These are phyloP conservation scores for Pomacea maculata DNA, from an alignment of 1,140 invertebrate species.

Conservation along the genomic window DNA sequence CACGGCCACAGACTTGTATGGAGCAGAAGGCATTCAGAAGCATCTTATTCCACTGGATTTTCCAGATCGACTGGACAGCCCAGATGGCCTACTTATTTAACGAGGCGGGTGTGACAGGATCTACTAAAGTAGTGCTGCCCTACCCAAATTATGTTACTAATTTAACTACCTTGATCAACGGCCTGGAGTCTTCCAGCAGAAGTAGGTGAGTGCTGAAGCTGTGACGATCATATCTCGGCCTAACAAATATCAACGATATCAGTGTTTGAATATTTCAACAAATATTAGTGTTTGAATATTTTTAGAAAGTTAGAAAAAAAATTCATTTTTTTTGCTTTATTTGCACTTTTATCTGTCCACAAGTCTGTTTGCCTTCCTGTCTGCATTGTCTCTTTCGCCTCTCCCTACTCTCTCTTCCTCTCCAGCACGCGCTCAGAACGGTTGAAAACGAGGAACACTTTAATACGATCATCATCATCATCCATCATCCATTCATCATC, in stretches of 20 bases:
- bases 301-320: background rate
- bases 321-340: background rate
- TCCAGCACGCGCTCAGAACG: too few relatives aligned
- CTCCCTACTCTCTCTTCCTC: too few relatives aligned
- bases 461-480: too few relatives aligned
- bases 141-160: constrained; percentile 69
- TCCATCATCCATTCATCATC: too few relatives aligned
- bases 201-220: constrained; percentile 17
- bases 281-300: background rate
- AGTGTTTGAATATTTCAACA: background rate
- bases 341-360: background rate
- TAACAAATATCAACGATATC: background rate
- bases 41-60: background rate
- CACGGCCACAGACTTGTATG: too few relatives aligned
- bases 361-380: background rate
- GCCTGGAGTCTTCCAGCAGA: constrained; percentile 51
- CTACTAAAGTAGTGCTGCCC: constrained; percentile 68
- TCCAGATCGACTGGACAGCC: constrained; percentile 28
- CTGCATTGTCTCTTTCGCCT: background rate
- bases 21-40: too few relatives aligned
- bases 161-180: constrained; percentile 70
- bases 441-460: too few relatives aligned
- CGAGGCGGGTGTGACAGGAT: constrained; percentile 66
- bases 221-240: background rate
- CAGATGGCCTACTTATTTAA: constrained; percentile 66